Evolutionary conservation across 2,113 vertebrate species (phyloP), one percentile per base, ranked within the genome.

Genomic region (Apteryx mantelli): DNA sequence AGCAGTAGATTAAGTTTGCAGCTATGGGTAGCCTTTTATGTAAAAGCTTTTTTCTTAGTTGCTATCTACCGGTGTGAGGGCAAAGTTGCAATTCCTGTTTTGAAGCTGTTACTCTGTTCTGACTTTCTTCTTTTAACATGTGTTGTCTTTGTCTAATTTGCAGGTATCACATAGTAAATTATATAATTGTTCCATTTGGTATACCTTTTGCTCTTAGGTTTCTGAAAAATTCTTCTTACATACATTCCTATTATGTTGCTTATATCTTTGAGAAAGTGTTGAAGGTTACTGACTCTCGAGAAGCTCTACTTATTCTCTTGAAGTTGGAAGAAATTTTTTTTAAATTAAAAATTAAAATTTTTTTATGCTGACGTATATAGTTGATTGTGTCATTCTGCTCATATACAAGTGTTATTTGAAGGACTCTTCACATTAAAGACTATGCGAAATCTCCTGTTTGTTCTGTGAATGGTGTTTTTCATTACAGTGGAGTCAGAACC

Each of bases 11-110:
- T 52, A 48, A 48, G 69, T 55, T 58, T 58, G 20, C 14, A 52
- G 55, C 55, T 32, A 63, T 44, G 42, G 26, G 7, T 83, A 89
- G 40, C 83, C 50, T 91, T 82, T 69, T 87, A 46, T 36, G 17
- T 94, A 77, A 93, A 91, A 95, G 50, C 20, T 89, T 75, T 95
- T 85, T 82, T 66, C 48, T 93, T 28, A 86, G 55, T 20, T 91
- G 38, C 11, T 44, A 0, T 48, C 9, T 80, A 42, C 50, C 85
- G 20, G 28, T 76, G 11, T 81, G 44, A 91, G 44, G 22, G 26
- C 74, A 76, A 53, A 91, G 56, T 76, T 92, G 40, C 68, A 81
- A 21, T 89, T 95, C 61, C 32, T 93, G 2, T 76, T 86, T 75
- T 73, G 52, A 82, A 88, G 28, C 78, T 68, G 40, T 83, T 82